Conservation (phyloP, 2,888 invertebrate genomes). For the Embidobia sp. region DNA sequence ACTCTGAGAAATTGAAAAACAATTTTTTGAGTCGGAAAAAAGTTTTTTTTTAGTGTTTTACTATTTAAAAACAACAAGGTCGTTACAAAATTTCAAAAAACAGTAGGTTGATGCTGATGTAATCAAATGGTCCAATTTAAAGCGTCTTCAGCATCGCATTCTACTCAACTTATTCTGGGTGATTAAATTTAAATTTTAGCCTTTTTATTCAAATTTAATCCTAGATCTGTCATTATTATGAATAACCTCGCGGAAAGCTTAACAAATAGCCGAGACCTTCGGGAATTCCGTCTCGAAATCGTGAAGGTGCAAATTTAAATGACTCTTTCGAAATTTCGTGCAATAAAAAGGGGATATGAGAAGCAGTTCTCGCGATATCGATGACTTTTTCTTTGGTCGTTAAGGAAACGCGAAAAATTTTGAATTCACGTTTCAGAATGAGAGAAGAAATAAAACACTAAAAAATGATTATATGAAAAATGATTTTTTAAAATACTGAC, state of each 20-base stretch:
- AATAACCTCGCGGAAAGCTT: constrained; percentile 44
- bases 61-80: no score
- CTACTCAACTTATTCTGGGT: not conserved
- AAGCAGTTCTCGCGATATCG: constrained; percentile 6
- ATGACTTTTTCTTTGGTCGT: constrained; percentile 5
- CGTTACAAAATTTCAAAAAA: no score
- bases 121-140: constrained; percentile 33
- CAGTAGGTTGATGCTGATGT: no score
- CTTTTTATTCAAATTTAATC: constrained; percentile 44
- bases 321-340: constrained; percentile 15
- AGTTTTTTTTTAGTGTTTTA: no score
- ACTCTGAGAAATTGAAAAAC: no score
- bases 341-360: constrained; percentile 5
- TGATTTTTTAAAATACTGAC: no score
- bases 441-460: no score
- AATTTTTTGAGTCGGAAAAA: no score
- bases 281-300: not conserved
- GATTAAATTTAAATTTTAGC: not conserved
- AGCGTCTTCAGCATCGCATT: constrained; percentile 5
- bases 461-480: no score
- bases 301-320: constrained; percentile 22
- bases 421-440: no score
- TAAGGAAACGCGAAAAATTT: not conserved
- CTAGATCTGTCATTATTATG: constrained; percentile 40
- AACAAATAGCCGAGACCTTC: constrained; percentile 42